Conservation (phyloP, 2,888 invertebrate genomes). For the Torymus texanus region DNA sequence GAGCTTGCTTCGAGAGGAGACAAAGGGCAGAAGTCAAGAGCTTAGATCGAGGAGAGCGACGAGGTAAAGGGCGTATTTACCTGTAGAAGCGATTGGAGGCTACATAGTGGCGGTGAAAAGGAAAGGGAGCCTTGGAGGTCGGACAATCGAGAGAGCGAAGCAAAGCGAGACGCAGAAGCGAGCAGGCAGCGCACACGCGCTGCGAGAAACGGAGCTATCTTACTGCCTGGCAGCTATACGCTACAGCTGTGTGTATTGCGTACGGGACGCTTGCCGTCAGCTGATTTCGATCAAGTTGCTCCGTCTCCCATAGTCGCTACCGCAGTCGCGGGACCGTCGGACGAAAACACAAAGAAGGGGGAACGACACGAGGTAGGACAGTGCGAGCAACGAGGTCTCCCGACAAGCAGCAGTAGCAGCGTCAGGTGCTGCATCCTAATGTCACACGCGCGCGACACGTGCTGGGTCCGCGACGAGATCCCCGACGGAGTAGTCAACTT, state of each 20-base stretch:
- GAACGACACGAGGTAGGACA: neutral
- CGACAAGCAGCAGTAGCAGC: too few relatives aligned
- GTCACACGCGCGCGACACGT: slow-evolving; percentile 48
- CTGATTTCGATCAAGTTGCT: slow-evolving; percentile 51
- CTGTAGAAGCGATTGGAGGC: too few relatives aligned
- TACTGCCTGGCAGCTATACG: too few relatives aligned
- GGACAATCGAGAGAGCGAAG: too few relatives aligned
- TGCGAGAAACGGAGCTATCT: neutral
- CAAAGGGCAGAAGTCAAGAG: slow-evolving; percentile 1
- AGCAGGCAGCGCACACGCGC: neutral
- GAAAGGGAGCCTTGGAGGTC: neutral
- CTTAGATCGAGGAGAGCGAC: too few relatives aligned
- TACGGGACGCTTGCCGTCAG: slow-evolving; percentile 32
- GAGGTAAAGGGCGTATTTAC: too few relatives aligned
- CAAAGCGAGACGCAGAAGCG: neutral
- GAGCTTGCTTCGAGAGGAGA: neutral
- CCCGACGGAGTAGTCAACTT: slow-evolving; percentile 17
- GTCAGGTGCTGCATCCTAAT: slow-evolving; percentile 33
- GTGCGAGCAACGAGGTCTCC: too few relatives aligned
- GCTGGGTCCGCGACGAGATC: slow-evolving; percentile 28
- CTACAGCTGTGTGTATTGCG: neutral
- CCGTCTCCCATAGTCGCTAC: neutral
- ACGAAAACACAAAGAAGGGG: slow-evolving; percentile 37
- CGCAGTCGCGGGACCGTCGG: neutral
- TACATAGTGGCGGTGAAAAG: neutral